phyloP scores from a whole-genome alignment of 2,797 vertebrate genomes.

The Iguana delicatissima region DNA sequence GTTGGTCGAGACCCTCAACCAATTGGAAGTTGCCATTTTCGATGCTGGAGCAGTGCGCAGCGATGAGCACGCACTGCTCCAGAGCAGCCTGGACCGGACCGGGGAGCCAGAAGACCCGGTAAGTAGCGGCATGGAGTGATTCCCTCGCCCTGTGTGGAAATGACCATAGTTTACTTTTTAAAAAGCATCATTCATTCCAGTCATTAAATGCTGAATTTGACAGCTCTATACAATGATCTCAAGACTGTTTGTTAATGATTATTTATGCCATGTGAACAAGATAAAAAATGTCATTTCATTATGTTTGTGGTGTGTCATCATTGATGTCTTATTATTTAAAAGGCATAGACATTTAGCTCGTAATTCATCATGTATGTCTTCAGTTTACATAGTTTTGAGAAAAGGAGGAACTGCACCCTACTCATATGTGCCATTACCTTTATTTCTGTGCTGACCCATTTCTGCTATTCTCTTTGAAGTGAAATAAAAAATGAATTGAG shows the following conservation, averaged over 20 bases:
- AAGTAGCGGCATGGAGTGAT: no score
- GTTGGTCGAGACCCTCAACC: no score
- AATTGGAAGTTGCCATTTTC: no score
- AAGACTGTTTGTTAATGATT: background rate
- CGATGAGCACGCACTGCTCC: no score
- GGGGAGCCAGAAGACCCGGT: no score
- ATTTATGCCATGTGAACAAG: background rate
- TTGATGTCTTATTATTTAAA: constrained; percentile 12
- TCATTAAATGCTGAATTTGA: constrained; percentile 1
- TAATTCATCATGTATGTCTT: background rate
- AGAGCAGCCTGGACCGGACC: no score
- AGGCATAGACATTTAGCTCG: background rate
- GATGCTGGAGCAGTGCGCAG: no score
- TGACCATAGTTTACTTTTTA: no score
- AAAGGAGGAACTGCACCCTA: background rate
- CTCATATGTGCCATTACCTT: background rate
- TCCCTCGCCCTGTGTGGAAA: no score
- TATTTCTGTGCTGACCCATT: constrained; percentile 30
- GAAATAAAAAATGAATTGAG: constrained; percentile 15
- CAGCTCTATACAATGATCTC: background rate
- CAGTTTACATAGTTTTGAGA: background rate
- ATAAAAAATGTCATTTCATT: background rate
- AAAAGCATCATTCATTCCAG: background rate
- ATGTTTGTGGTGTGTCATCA: background rate
- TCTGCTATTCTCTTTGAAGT: constrained; percentile 14